phyloP scores from a whole-genome alignment of 2,797 vertebrate species.

The Furcifer pardalis region DNA sequence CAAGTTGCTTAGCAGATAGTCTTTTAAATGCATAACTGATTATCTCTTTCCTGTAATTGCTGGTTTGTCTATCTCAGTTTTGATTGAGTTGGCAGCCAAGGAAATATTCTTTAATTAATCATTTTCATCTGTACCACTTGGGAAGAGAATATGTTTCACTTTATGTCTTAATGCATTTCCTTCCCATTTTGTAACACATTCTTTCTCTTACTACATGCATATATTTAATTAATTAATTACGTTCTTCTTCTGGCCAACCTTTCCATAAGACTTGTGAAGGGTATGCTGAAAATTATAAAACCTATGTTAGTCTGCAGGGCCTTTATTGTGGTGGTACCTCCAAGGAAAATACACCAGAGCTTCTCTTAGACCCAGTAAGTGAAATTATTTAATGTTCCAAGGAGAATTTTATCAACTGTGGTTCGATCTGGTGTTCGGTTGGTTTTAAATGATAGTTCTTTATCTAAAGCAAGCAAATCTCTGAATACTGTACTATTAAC shows the following conservation, averaged over 20 bases:
- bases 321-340: neutral
- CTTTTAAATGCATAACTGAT: slow-evolving; percentile 72
- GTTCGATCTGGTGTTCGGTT: neutral
- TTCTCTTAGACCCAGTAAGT: neutral
- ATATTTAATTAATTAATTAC: slow-evolving; percentile 11
- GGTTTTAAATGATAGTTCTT: neutral
- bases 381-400: neutral
- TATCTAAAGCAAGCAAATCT: neutral
- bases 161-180: slow-evolving; percentile 44
- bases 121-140: slow-evolving; percentile 64
- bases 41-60: slow-evolving; percentile 74
- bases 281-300: neutral
- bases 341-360: neutral
- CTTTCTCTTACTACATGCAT: slow-evolving; percentile 53
- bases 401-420: neutral
- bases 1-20: slow-evolving; percentile 64
- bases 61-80: slow-evolving; percentile 70
- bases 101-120: slow-evolving; percentile 75
- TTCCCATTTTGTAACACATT: neutral
- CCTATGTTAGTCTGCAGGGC: neutral
- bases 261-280: neutral
- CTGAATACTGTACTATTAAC: neutral
- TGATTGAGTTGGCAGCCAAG: slow-evolving; percentile 73
- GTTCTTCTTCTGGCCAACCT: neutral
- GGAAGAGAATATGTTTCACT: slow-evolving; percentile 56